Evolutionary conservation across 2,888 invertebrate genomes (phyloP), one percentile per base, ranked within the genome.

Genomic region (Heteropelma amictum): DNA sequence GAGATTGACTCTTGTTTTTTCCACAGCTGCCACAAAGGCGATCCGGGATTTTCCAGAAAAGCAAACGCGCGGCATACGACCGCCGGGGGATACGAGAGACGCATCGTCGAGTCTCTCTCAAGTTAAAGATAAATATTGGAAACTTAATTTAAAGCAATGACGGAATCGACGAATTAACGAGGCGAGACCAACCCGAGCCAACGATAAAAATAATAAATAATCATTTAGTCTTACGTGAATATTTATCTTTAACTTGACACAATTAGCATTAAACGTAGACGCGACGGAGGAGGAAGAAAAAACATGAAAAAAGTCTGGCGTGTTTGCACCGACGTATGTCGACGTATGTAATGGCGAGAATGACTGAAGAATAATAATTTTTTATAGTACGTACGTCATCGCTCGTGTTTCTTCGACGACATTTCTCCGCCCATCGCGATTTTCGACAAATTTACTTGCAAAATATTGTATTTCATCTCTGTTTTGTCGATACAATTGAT

Each of bases 161-260:
- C n/a, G n/a, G n/a, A 58, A 10, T 19, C 17, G 47, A 21, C 45
- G 42, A n/a, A n/a, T n/a, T n/a, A n/a, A n/a, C n/a, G 28, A 45
- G 58, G 42, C 56, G 65, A 45, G 42, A 69, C 64, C 65, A 56
- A 70, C 40, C 54, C 8, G 10, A 75, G 74, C 65, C 75, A 67
- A 54, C 65, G 42, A 61, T 56, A 63, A 79, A 38, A 82, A 83
- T 83, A 83, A 82, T 54, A 45, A 67, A 84, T 72, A 77, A 75
- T 64, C 63, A 78, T 63, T 61, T 76, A 74, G 69, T 82, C 70
- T 81, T 84, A 82, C 75, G 81, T 79, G 81, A 79, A 69, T 82
- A 84, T 79, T 83, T 82, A 85, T 82, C 78, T 85, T 83, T 84
- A 84, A 84, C 83, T 84, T 80, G 80, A 81, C 64, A 75, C 76